Evolutionary conservation across 1,140 invertebrate genomes (phyloP), one percentile per base, ranked within the genome.

Genomic region (Zaprionus nigranus): DNA sequence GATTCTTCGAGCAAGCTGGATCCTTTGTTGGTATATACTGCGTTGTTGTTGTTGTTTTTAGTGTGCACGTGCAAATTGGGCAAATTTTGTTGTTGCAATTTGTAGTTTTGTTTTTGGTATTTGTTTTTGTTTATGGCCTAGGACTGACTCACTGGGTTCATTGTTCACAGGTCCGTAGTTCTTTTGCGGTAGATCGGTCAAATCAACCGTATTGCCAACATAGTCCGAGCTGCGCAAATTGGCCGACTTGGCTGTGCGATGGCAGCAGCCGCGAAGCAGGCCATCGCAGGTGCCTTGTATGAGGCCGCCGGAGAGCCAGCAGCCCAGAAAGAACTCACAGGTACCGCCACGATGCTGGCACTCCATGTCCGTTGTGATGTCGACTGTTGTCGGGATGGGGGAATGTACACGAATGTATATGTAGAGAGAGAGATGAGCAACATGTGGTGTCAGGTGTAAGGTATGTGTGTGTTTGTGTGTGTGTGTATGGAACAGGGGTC

Each of bases 251-350:
- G 95, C 95, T 82, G 95, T 95, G 92, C 96, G 95, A 90, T 97
- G 96, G 93, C 97, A 98, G 94, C 98, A 98, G 71, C 97, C 97
- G 91, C 96, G 97, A 77, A 98, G 94, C 87, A 98, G 94, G 82
- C 96, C 96, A 68, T 95, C 94, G 93, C 97, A 98, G 82, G 96
- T 95, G 82, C 96, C 96, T 88, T 98, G 97, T 84, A 98, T 94
- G 71, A 97, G 94, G 70, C 97, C 97, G 74, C 97, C 97, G 53
- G 96, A 95, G 94, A 98, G 95, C 97, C 97, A 98, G 93, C 97
- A 98, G 91, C 96, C 95, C 79, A 98, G 94, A 94, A 98, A 98
- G 94, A 98, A 98, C 94, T 98, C 97, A 93, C 97, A 98, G 78
- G 95, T 96, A 51, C 97, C 96, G 79, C 96, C 96, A 83, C 96